Percentiles rank a stretch among this genome's conserved stretches.
Evolutionary conservation across 2,113 vertebrate genomes (phyloP).

Genomic region (Stegostoma tigrinum): DNA sequence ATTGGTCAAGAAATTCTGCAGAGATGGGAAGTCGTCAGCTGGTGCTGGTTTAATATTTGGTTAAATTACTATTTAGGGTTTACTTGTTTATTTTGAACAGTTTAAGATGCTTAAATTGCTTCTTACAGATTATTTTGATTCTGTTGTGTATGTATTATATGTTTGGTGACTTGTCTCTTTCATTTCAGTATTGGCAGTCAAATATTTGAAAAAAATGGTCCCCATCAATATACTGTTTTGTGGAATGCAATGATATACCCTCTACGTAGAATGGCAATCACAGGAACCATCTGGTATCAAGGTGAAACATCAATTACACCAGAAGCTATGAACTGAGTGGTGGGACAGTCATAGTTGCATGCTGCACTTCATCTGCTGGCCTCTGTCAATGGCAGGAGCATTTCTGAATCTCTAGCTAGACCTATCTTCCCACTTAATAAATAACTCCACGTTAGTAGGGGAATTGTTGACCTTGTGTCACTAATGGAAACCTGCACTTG

Average conservation of each 20-base stretch:
- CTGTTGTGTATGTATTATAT: not conserved
- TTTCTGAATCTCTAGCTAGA: not conserved
- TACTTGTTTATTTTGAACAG: not conserved
- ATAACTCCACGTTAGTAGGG: not conserved
- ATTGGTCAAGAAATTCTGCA: not conserved
- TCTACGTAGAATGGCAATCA: conserved; percentile 74
- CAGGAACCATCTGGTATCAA: conserved; percentile 84
- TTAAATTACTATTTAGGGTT: not conserved
- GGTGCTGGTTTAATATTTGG: not conserved
- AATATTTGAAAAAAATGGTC: conserved; percentile 40
- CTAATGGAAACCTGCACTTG: not conserved
- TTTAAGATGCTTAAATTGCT: not conserved
- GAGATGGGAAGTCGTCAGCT: not conserved
- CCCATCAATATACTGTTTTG: conserved; percentile 53
- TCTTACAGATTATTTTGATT: not conserved
- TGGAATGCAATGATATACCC: conserved; percentile 95
- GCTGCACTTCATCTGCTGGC: rapidly evolving
- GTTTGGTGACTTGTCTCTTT: not conserved
- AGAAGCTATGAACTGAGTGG: not conserved
- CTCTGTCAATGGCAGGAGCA: not conserved
- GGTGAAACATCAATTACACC: conserved; percentile 52
- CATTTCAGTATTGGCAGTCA: not conserved
- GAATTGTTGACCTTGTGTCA: not conserved
- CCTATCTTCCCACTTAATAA: not conserved
- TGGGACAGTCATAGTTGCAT: not conserved